Conservation (phyloP, 92 coral and sea anemone genomes). For the Paragorgia papillata region DNA sequence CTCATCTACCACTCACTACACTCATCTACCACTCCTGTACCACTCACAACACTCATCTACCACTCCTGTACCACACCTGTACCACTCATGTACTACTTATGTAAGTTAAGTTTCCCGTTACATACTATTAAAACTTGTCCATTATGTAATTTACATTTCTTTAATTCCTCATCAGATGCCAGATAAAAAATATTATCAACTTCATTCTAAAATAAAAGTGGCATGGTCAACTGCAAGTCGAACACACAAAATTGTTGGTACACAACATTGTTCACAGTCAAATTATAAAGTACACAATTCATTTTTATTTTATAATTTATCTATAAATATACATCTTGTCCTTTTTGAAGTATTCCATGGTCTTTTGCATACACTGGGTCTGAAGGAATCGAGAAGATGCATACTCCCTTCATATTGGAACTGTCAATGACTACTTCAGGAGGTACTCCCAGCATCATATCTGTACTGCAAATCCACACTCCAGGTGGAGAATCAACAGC, state of each 20-base stretch:
- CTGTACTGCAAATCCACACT: slow-evolving; percentile 98
- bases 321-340: slow-evolving; percentile 59
- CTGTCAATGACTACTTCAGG: slow-evolving; percentile 73
- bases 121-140: slow-evolving; percentile 86
- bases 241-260: too few species aligned
- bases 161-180: slow-evolving; percentile 76
- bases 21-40: too few species aligned
- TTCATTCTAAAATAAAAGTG: slow-evolving; percentile 78
- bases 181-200: slow-evolving; percentile 76
- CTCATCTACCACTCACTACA: too few species aligned
- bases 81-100: too few species aligned
- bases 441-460: slow-evolving; percentile 79
- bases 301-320: neutral
- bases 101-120: neutral
- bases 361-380: slow-evolving; percentile 64
- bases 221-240: too few species aligned
- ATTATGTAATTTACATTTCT: slow-evolving; percentile 70
- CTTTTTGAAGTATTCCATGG: slow-evolving; percentile 82
- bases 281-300: too few species aligned
- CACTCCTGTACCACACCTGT: too few species aligned
- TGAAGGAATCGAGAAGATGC: slow-evolving; percentile 71
- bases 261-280: too few species aligned
- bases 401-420: slow-evolving; percentile 70
- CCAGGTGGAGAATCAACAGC: slow-evolving; percentile 79
- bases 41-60: too few species aligned